phyloP scores from a whole-genome alignment of 2,797 vertebrate species.

The Momotus momota region DNA sequence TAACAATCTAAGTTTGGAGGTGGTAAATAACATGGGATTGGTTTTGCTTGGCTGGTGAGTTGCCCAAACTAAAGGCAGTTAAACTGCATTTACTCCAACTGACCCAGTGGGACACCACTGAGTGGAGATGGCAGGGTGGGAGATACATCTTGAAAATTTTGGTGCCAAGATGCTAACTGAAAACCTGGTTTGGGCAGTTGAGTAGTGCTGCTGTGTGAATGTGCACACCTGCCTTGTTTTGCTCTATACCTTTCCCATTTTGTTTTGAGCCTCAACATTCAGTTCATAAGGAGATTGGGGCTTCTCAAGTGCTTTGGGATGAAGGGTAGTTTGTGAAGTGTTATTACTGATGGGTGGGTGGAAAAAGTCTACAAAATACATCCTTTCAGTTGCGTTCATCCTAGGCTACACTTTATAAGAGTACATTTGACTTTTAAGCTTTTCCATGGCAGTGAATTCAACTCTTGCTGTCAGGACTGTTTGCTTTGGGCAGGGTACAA shows the following conservation, averaged over 20 bases:
- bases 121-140: background rate
- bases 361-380: background rate
- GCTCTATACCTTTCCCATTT: background rate
- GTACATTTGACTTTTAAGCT: conserved; percentile 56
- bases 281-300: background rate
- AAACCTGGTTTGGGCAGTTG: background rate
- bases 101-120: rapidly evolving
- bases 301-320: background rate
- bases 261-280: background rate
- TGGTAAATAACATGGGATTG: background rate
- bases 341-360: background rate
- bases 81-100: rapidly evolving
- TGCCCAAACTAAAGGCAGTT: background rate
- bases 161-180: background rate
- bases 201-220: background rate
- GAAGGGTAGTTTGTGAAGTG: background rate
- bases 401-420: background rate
- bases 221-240: rapidly evolving
- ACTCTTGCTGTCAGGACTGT: conserved; percentile 52
- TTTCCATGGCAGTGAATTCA: conserved; percentile 52
- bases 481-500: conserved; percentile 60
- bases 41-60: rapidly evolving
- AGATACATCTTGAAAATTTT: background rate
- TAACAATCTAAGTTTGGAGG: background rate
- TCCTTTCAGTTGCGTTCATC: conserved; percentile 31